A percentile compares a stretch with the other conserved stretches of the same genome.
These are phyloP conservation scores for Pygoscelis antarcticus DNA, from an alignment of 2,113 vertebrate species.

Conservation along the genomic window DNA sequence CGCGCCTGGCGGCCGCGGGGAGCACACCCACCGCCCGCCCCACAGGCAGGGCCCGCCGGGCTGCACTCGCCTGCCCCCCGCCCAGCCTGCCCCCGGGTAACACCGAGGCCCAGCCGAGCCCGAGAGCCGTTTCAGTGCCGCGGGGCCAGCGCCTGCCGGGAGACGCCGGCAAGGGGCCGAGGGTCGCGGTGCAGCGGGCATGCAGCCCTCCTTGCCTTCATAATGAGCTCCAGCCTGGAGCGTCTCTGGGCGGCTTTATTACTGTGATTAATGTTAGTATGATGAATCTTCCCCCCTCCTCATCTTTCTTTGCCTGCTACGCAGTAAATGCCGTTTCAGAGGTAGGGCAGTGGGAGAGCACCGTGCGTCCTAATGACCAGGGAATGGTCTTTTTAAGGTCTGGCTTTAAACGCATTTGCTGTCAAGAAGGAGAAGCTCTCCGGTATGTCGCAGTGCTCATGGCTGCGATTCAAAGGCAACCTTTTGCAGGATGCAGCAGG, in stretches of 20 bases:
- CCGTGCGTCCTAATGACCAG: background rate
- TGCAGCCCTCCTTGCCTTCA: background rate
- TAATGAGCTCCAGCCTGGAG: background rate
- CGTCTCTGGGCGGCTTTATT: background rate
- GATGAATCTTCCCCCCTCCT: background rate
- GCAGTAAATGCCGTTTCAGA: background rate
- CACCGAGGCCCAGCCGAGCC: too few species aligned
- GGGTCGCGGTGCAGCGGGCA: background rate
- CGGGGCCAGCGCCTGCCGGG: rapidly evolving
- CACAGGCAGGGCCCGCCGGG: background rate
- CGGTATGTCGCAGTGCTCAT: rapidly evolving
- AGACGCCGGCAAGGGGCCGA: rapidly evolving
- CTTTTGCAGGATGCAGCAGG: background rate
- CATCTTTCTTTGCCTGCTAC: background rate
- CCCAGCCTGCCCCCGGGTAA: background rate
- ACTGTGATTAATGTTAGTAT: background rate
- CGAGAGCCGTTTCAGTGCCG: rapidly evolving
- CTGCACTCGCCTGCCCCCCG: rapidly evolving
- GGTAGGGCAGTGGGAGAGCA: background rate
- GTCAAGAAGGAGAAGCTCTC: background rate
- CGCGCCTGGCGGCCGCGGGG: too few species aligned
- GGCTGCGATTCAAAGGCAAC: background rate
- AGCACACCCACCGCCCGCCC: too few species aligned
- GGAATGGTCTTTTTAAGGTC: background rate
- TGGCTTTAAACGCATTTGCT: background rate